These are phyloP conservation scores for Pseudomyrmex sp. DNA, from an alignment of 1,140 invertebrate genomes.

Conservation along the genomic window DNA sequence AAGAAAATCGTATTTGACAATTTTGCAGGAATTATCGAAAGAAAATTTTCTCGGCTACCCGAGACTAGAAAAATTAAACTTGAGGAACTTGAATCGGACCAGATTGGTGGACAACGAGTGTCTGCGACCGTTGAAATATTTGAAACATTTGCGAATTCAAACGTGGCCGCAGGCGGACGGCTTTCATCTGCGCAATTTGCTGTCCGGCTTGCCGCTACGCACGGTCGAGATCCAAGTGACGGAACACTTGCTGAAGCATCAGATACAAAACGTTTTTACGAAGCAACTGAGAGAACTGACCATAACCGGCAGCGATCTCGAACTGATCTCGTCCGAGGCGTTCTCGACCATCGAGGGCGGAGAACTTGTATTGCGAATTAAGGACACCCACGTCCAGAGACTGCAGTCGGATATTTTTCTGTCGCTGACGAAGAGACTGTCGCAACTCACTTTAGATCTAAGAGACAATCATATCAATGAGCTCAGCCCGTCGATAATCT, in stretches of 20 bases:
- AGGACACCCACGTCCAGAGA: constrained; percentile 90
- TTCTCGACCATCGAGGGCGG: constrained; percentile 88
- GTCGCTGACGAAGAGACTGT: constrained; percentile 89
- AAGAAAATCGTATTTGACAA: constrained; percentile 58
- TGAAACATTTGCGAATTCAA: constrained; percentile 87
- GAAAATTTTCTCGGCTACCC: constrained; percentile 84
- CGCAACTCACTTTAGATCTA: constrained; percentile 93
- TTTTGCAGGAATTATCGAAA: constrained; percentile 87
- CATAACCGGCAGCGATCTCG: constrained; percentile 90
- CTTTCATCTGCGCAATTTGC: constrained; percentile 87
- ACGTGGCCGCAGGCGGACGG: constrained; percentile 88
- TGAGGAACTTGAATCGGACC: constrained; percentile 82
- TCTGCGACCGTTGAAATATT: constrained; percentile 87
- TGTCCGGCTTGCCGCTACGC: constrained; percentile 87
- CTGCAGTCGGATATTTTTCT: constrained; percentile 92
- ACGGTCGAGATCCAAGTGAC: constrained; percentile 90
- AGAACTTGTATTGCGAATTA: constrained; percentile 91
- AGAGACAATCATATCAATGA: constrained; percentile 92
- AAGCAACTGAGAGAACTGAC: constrained; percentile 92
- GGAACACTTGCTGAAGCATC: constrained; percentile 89
- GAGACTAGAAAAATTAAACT: constrained; percentile 83
- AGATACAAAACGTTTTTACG: constrained; percentile 90
- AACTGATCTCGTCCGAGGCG: constrained; percentile 89
- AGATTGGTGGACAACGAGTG: constrained; percentile 88
- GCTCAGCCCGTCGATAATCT: constrained; percentile 92